phyloP scores from a whole-genome alignment of 2,797 vertebrate species.

The Poeciliopsis gracilis region DNA sequence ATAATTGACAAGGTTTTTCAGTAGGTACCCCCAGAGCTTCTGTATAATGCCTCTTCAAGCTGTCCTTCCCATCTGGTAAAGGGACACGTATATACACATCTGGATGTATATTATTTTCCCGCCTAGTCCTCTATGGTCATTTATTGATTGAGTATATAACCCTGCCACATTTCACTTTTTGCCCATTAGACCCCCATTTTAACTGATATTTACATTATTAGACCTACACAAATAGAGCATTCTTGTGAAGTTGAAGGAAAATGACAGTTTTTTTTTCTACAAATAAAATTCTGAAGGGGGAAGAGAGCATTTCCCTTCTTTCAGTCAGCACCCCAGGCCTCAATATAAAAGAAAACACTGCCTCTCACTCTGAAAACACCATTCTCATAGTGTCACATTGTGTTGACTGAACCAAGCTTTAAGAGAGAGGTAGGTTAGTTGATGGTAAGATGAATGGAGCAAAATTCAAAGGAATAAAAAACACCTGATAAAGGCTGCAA shows the following conservation, averaged over 20 bases:
- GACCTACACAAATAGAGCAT: not conserved
- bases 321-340: not conserved
- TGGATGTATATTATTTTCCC: not conserved
- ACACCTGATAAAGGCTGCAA: not conserved
- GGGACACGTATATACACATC: conserved; percentile 19
- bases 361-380: not conserved
- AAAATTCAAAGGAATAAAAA: not conserved
- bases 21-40: conserved; percentile 19
- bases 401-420: not conserved
- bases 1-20: conserved; percentile 64
- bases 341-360: not conserved
- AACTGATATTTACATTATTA: not conserved
- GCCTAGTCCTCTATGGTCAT: not conserved
- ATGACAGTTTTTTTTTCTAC: not conserved
- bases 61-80: conserved; percentile 6
- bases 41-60: conserved; percentile 24
- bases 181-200: not conserved
- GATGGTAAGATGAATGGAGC: not conserved
- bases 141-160: conserved; percentile 5
- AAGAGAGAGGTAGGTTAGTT: not conserved
- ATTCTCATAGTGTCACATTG: not conserved
- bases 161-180: not conserved
- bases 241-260: not conserved
- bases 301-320: no score
- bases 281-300: no score